A percentile compares a stretch with the other conserved stretches of the same genome.
These are phyloP conservation scores for Cyclophora albipunctata DNA, from an alignment of 2,888 invertebrate species.

Conservation along the genomic window DNA sequence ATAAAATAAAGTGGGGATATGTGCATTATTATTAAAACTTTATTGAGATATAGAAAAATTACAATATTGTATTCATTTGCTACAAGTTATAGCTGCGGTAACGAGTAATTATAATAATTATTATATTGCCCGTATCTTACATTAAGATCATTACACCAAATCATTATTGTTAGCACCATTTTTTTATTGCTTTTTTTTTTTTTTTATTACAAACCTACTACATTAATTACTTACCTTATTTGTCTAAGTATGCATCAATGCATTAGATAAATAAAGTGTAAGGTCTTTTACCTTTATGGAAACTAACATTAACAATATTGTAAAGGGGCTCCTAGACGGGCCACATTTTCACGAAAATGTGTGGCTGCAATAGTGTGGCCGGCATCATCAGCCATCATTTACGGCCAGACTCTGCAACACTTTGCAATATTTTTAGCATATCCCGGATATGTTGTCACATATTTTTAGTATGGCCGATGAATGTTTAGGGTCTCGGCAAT, in stretches of 20 bases:
- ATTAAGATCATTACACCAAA: conserved; percentile 58
- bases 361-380: too few species aligned
- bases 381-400: too few species aligned
- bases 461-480: too few species aligned
- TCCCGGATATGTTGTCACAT: too few species aligned
- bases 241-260: conserved; percentile 51
- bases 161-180: conserved; percentile 69
- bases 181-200: conserved; percentile 43
- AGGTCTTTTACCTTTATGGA: conserved; percentile 53
- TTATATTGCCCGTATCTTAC: conserved; percentile 50
- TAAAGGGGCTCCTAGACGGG: too few species aligned
- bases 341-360: too few species aligned
- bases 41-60: conserved; percentile 54
- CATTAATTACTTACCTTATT: conserved; percentile 49
- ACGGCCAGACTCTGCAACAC: too few species aligned
- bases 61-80: conserved; percentile 47
- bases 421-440: too few species aligned
- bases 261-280: conserved; percentile 49
- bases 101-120: conserved; percentile 43
- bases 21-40: conserved; percentile 43
- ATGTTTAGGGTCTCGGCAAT: too few species aligned
- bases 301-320: conserved; percentile 41
- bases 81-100: conserved; percentile 58
- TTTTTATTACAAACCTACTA: conserved; percentile 63
- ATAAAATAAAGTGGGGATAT: background rate